Evolutionary conservation across 1,140 invertebrate species (phyloP), one percentile per base, ranked within the genome.

Genomic region (Drosophila micromelanica): DNA sequence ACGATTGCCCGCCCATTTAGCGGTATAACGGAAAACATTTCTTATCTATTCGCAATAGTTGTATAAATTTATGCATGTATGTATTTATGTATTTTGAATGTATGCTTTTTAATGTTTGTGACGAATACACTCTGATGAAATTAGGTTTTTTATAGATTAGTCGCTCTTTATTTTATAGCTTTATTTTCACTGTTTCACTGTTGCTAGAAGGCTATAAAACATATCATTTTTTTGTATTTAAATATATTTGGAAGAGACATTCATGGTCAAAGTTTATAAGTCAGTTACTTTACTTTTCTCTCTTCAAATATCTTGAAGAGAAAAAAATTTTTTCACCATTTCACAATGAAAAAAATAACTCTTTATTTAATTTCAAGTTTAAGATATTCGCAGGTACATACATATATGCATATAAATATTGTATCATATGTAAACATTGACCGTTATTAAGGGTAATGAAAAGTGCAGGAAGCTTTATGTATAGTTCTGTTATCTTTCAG

Each of bases 1-100:
- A 5, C 37, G 11, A 60, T 67, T 38, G 43, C 8, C 62, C 55
- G 43, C 8, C 62, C 55, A 30, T 69, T 78, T 78, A 49, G 11
- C 8, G 12, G 20, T 38, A 27, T 6, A 15, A 12, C n/a, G 37
- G 23, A 40, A 57, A 57, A 48, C 12, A 38, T 3, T 11, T n/a
- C 13, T 37, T 35, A 35, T 35, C 32, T 35, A 7, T 43, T 3
- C 6, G 0, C 5, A 27, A 5, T 13, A 27, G 12, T 17, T 13
- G 1, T 8, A 11, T 8, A 45, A 13, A 20, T 45, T 12, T 27
- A 37, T 54, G 12, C 8, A 11, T 17, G 20, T 20, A 12, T 3
- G n/a, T n/a, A n/a, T n/a, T n/a, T n/a, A 20, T 35, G 8, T 38
- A 20, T 35, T 27, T 27, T 35, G 32, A 5, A 6, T 37, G 20